These are phyloP conservation scores for Acanthiza pusilla DNA, from an alignment of 2,797 vertebrate genomes.

Conservation along the genomic window DNA sequence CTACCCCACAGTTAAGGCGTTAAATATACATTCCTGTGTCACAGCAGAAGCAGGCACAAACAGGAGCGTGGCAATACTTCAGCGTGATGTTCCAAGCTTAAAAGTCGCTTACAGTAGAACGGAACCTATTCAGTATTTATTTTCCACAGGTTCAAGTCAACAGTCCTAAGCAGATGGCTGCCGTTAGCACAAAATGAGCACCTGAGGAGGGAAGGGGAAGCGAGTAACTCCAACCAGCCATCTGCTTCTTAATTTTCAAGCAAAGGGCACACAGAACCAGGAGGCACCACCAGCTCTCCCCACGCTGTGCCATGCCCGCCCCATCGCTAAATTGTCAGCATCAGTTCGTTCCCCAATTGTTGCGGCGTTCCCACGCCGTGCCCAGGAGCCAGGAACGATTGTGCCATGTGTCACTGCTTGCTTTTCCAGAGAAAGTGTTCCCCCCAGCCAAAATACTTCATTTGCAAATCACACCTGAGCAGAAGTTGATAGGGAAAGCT, in stretches of 20 bases:
- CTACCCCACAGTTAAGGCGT: neutral
- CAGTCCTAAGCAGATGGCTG: slow-evolving; percentile 67
- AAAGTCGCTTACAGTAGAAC: slow-evolving; percentile 48
- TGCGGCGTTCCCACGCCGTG: neutral
- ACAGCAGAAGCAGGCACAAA: slow-evolving; percentile 13
- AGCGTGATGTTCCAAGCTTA: slow-evolving; percentile 2
- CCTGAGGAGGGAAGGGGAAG: slow-evolving; percentile 46
- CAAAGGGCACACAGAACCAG: slow-evolving; percentile 52
- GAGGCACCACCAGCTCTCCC: slow-evolving; percentile 12
- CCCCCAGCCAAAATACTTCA: slow-evolving; percentile 30
- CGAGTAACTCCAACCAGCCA: slow-evolving; percentile 47
- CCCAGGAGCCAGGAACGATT: neutral
- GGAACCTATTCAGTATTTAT: slow-evolving; percentile 49
- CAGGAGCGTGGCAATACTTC: neutral
- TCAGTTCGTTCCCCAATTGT: neutral
- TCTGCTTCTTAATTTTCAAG: slow-evolving; percentile 69
- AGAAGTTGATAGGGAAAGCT: neutral
- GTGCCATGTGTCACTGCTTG: slow-evolving; percentile 1
- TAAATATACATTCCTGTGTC: slow-evolving; percentile 18
- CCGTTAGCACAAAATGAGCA: slow-evolving; percentile 67
- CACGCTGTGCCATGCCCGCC: neutral
- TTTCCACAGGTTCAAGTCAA: slow-evolving; percentile 54
- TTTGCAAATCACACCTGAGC: slow-evolving; percentile 58
- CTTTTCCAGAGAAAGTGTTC: neutral
- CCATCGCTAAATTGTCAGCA: slow-evolving; percentile 30